Base-by-base conservation (phyloP, 2,888 invertebrate species). In the Serripes groenlandicus region DNA sequence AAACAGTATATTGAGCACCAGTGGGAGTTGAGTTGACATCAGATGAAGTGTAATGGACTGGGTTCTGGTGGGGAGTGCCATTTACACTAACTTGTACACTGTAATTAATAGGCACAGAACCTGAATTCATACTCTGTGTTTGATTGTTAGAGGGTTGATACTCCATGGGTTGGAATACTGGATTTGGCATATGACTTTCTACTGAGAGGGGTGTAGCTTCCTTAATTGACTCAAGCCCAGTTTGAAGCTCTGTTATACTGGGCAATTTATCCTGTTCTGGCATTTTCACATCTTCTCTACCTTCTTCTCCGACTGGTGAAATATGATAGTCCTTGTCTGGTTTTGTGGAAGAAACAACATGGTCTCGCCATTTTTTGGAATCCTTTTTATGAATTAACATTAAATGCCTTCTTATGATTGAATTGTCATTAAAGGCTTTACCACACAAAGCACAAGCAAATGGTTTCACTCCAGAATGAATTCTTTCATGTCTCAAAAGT, bases 381-480 rank as follows among this genome's bases (percentile, higher is more conserved):
- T 91, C 87, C 56, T 83, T 90, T 70, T 92, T 92, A 52, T 92
- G 92, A 42, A 91, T 88, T 30, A 91, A 83, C 52, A 92, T 91
- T 91, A 92, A 91, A 71, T 92, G 92, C 11, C 92, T 86, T 56
- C 92, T 75, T 9, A 92, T 86, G 9, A 92, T 91, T 0, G 92
- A 92, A 9, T 90, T 87, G 75, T 92, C 92, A 75, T 86, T 86
- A 49, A 95, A 95, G 9, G 92, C 92, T 77, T 94, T 92, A 60
- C 88, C 87, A 90, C 95, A 95, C 32, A 93, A 84, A 1, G 91
- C 89, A 87, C 95, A 95, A 28, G 93, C 90, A 79, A 94, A 95
- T n/a, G 92, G 93, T 76, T 95, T 91, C 72, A 94, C 93, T 21
- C 95, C 95, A 23, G 91, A 93, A 87, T 95, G 95, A 90, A 95